Evolutionary conservation across 2,888 invertebrate genomes (phyloP), one percentile per base, ranked within the genome.

Genomic region (Caenorhabditis sulstoni): DNA sequence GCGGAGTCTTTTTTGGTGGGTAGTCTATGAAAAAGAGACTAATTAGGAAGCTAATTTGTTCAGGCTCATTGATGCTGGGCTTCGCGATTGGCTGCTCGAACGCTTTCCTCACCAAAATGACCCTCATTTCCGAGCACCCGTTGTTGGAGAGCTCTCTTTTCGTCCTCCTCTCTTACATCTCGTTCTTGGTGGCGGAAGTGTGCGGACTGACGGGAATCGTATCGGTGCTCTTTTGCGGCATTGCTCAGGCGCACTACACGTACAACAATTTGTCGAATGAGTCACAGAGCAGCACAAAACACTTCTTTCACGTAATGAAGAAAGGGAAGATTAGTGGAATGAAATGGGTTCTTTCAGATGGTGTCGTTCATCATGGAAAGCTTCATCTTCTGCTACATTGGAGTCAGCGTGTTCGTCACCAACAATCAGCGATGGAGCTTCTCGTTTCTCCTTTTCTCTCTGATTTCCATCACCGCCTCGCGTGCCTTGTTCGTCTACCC

Each of bases 201-300:
- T 94, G 95, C 58, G 95, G 96, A 91, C 92, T 98, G n/a, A 97
- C 97, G 87, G 92, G 92, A 66, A 96, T 98, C 83, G 98, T 99
- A 12, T 95, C 98, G 59, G 97, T 98, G 0, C 91, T 99, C 53
- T 99, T 98, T 92, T 98, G 98, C 92, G 98, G 98, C 35, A 98
- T 99, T 89, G 97, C 96, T 90, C 98, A 99, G 92, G 98, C 98
- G 20, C 98, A 99, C 92, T 99, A 99, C 91, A 99, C 98, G 0
- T 97, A 95, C 92, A 97, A 98, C 92, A 97, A 97, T 92, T 92
- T 97, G 41, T 96, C 96, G 0, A 93, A 93, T 66, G 95, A 96
- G 90, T 95, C 96, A 0, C 93, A 96, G 85, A 93, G 93, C 83
- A 93, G 95, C 83, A 96, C 96, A 37, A 96, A 96, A 91, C 95